Conservation (phyloP, 2,797 vertebrate species). For the Microctenopoma steveboyesi region DNA sequence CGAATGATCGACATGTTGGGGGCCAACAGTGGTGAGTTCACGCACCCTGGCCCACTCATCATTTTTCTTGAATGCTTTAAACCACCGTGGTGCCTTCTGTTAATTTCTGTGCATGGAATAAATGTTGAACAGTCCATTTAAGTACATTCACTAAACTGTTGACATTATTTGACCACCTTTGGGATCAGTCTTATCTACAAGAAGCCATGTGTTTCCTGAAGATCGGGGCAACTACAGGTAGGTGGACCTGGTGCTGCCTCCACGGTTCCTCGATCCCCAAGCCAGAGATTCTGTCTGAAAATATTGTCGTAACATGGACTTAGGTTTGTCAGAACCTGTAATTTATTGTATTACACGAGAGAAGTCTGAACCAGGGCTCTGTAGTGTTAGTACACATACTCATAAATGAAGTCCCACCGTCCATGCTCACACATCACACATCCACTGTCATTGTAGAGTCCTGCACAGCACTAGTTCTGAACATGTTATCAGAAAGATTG, state of each 20-base stretch:
- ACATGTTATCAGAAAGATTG: constrained; percentile 7
- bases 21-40: constrained; percentile 95
- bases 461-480: constrained; percentile 1
- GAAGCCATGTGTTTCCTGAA: constrained; percentile 91
- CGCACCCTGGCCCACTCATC: neutral
- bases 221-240: constrained; percentile 91
- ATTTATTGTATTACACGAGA: constrained; percentile 1
- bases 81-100: constrained; percentile 12
- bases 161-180: constrained; percentile 94
- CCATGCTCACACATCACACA: neutral
- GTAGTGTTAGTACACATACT: neutral
- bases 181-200: constrained; percentile 88
- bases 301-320: neutral
- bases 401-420: neutral
- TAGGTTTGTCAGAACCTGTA: constrained; percentile 29
- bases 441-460: constrained; percentile 16
- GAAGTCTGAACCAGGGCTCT: constrained; percentile 24
- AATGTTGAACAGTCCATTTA: constrained; percentile 38
- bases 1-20: constrained; percentile 99
- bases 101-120: constrained; percentile 60
- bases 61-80: neutral
- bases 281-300: constrained; percentile 23
- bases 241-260: constrained; percentile 80
- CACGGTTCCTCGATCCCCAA: constrained; percentile 37
- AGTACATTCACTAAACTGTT: constrained; percentile 92